Base-by-base conservation (phyloP, 2,797 vertebrate genomes). In the Carcharodon carcharias region DNA sequence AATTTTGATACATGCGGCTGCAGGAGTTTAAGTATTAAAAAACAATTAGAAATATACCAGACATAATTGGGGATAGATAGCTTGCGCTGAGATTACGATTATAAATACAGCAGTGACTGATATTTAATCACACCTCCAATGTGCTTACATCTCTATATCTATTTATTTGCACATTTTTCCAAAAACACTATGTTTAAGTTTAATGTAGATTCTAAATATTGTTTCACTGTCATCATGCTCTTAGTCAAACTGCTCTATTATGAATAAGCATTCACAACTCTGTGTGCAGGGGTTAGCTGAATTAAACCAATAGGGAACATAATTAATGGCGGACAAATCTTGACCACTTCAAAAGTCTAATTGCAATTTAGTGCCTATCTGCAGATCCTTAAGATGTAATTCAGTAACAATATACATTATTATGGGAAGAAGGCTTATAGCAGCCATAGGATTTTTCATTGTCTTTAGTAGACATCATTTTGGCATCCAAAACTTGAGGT, bases 11-110 rank as follows among this genome's bases (percentile, higher is more conserved):
- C 14, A 14, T 63, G 35, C n/a, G 63, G 61, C 91, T 93, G 91
- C 63, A 93, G 26, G 40, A 21, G n/a, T 45, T 93, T 93, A 67
- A 67, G 61, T 21, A 67, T 11, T 67, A 45, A 93, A 26, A 21
- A n/a, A 93, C 67, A 65, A 93, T 67, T 40, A 7, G 63, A 93
- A 93, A 65, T 93, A 67, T 92, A 61, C 56, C 16, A n/a, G 35
- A 21, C 61, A 56, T 63, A 67, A 93, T 93, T 93, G 91, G 40
- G 23, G 40, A 93, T 65, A 93, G 88, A 40, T 45, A 93, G 63
- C 8, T 67, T 65, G 91, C n/a, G n/a, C 40, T 93, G 91, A 93
- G 14, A 91, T 91, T 91, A n/a, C 88, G 61, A 93, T 93, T 93
- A 40, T 93, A 93, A 65, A 65, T 93, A 9, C 61, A 93, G 91